Conservation (phyloP, 2,113 vertebrate genomes). For the Chaenogobius annularis region DNA sequence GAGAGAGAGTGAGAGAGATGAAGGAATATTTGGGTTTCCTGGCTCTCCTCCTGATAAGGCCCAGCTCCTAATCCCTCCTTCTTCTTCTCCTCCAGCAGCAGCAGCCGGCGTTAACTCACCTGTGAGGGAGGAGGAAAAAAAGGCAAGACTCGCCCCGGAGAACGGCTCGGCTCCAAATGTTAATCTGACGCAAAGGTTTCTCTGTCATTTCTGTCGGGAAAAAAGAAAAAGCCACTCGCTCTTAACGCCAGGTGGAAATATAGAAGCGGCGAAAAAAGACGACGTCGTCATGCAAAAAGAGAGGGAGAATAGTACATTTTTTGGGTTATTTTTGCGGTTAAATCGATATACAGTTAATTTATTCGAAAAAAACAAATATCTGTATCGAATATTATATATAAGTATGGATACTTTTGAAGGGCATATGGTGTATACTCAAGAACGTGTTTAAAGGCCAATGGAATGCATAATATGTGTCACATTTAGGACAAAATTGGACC, state of each 20-base stretch:
- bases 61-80: conserved; percentile 55
- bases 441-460: too few relatives aligned
- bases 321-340: too few relatives aligned
- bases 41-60: conserved; percentile 70
- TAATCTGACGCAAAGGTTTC: conserved; percentile 24
- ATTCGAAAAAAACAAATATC: too few relatives aligned
- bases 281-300: background rate
- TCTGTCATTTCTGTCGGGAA: conserved; percentile 18
- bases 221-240: background rate
- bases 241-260: conserved; percentile 1
- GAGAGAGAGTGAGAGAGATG: too few relatives aligned
- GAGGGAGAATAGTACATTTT: too few relatives aligned
- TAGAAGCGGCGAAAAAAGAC: background rate
- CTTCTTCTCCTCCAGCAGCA: background rate
- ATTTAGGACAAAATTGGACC: too few relatives aligned
- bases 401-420: too few relatives aligned
- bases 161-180: conserved; percentile 13
- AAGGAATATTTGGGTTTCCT: conserved; percentile 67
- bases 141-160: conserved; percentile 66
- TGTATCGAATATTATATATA: too few relatives aligned
- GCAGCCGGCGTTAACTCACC: conserved; percentile 24
- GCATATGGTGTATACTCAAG: too few relatives aligned
- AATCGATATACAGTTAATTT: too few relatives aligned
- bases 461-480: too few relatives aligned
- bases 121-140: conserved; percentile 13